Evolutionary conservation across 2,113 vertebrate genomes (phyloP).

Genomic region (Scomber scombrus): DNA sequence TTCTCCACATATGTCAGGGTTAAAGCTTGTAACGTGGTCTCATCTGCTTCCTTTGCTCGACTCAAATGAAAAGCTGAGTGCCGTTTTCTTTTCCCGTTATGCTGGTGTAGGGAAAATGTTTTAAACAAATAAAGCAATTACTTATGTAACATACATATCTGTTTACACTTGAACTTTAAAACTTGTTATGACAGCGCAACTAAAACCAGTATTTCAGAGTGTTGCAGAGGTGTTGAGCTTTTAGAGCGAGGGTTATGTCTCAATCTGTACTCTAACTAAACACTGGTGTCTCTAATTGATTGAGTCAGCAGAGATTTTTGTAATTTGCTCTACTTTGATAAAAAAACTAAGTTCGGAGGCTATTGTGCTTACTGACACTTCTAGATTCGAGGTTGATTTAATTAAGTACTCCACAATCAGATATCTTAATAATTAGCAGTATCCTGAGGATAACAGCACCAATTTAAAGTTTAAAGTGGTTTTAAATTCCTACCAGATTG

Average conservation of each 20-base stretch:
- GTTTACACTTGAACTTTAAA: background rate
- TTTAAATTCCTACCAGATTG: background rate
- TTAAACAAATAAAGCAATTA: background rate
- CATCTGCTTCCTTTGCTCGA: too few relatives aligned
- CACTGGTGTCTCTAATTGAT: background rate
- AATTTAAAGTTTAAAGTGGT: background rate
- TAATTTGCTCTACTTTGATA: too few relatives aligned
- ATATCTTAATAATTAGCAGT: background rate
- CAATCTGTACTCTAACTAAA: constrained; percentile 31
- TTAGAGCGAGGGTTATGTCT: constrained; percentile 22
- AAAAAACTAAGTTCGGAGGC: background rate
- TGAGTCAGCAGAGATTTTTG: background rate
- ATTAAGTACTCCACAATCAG: background rate
- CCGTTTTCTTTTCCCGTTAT: too few relatives aligned
- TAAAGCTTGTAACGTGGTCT: too few relatives aligned
- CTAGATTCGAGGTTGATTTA: background rate
- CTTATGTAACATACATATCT: background rate
- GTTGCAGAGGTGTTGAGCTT: background rate
- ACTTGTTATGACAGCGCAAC: background rate
- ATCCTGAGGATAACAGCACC: background rate
- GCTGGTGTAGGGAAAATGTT: background rate
- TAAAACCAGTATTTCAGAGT: background rate
- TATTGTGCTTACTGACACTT: background rate
- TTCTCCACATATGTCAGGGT: background rate
- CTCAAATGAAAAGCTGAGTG: too few relatives aligned